Evolutionary conservation across 1,140 invertebrate species (phyloP), one percentile per base, ranked within the genome.

Genomic region (Rhyzopertha dominica): DNA sequence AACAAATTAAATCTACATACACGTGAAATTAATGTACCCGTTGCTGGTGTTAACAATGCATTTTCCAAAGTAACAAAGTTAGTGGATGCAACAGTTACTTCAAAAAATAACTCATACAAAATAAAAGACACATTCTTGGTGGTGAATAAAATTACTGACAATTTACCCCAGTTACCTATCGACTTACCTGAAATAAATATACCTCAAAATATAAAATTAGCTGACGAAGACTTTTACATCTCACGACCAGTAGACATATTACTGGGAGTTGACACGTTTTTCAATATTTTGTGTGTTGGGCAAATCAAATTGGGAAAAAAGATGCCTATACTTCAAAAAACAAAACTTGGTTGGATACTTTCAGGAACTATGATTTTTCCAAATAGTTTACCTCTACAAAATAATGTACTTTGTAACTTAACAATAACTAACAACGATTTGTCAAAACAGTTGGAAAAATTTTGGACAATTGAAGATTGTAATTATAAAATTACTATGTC

Each of bases 281-380:
- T 38, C 5, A 31, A 51, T 9, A 16, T 56, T 18, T 23, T 56
- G 23, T 53, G 53, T 34, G 32, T 51, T 2, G 47, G 42, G 4
- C 51, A 53, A 41, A 46, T 47, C 5, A 19, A 34, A 30, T n/a
- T 47, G 3, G 19, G 24, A 12, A 36, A 22, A 19, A 16, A 2
- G 12, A 10, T 2, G 16, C 38, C 30, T 10, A 47, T 34, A 4
- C 34, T 36, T 2, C 42, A 51, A 28, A 48, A 44, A 29, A 49
- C 43, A 13, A 22, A 38, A 13, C 24, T 53, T 1, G 47, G 44
- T n/a, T 52, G 44, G 46, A 49, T 54, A n/a, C 19, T 47, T 12
- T 40, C 43, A 8, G 48, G 46, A 14, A 18, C 5, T n/a, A 22
- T 22, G 5, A 8, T 13, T 7, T 16, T 13, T 7, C 8, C 7